Percentiles rank a stretch among this genome's conserved stretches.
phyloP scores from a whole-genome alignment of 2,113 vertebrate species.

The Salvator merianae region DNA sequence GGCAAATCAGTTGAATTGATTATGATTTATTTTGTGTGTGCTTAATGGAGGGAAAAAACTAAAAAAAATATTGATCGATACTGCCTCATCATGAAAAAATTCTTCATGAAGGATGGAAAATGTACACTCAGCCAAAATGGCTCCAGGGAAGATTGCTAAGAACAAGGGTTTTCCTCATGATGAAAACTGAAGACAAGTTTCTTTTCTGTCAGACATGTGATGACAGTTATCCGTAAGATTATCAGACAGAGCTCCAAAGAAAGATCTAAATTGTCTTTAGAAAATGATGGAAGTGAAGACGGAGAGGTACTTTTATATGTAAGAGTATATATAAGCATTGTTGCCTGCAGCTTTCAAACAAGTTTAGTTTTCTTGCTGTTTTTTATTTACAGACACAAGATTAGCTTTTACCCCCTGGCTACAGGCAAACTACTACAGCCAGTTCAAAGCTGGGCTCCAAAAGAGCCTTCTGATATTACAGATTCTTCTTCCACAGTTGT shows the following conservation, averaged over 20 bases:
- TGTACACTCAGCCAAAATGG: conserved; percentile 6
- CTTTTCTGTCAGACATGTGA: conserved; percentile 26
- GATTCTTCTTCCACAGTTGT: background rate
- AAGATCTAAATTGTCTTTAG: conserved; percentile 27
- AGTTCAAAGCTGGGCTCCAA: background rate
- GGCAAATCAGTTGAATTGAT: background rate
- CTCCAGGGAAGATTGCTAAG: conserved; percentile 21
- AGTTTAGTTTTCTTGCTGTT: background rate
- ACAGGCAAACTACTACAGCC: background rate
- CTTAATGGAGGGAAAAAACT: background rate
- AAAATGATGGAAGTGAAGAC: background rate
- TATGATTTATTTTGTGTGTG: background rate
- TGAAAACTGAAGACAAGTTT: background rate
- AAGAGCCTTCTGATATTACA: background rate
- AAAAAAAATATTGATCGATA: background rate
- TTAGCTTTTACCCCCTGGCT: background rate
- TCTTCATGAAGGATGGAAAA: conserved; percentile 15
- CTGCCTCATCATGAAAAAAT: background rate
- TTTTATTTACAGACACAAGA: conserved; percentile 2
- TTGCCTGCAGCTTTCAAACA: conserved; percentile 1
- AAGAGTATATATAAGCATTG: background rate
- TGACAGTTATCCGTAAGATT: conserved; percentile 16
- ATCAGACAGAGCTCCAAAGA: conserved; percentile 17
- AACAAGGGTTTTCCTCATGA: conserved; percentile 35
- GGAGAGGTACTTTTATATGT: background rate